Evolutionary conservation across 2,888 invertebrate genomes (phyloP), one percentile per base, ranked within the genome.

Genomic region (Plagodis dolabraria): DNA sequence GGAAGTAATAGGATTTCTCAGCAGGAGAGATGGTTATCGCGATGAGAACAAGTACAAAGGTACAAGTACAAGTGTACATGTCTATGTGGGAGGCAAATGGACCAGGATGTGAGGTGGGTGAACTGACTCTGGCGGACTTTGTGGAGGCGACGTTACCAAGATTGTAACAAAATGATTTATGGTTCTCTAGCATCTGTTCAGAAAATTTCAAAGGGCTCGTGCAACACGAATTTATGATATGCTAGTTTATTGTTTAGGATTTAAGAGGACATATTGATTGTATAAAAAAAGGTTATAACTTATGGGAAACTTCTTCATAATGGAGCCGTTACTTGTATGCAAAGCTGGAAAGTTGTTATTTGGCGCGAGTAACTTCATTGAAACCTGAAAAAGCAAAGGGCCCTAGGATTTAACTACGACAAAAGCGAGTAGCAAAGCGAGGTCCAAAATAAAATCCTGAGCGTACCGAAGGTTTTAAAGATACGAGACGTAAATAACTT

Each of bases 61-160:
- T 4, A 22, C 38, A 64, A 10, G 40, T 10, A 40, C 62, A 67
- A 52, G 52, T 42, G 35, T 50, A 47, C 49, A 73, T 70, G 63
- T 56, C 60, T 51, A 72, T 63, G 86, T 85, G 77, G 86, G 85
- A 69, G 74, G 79, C 62, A 74, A 82, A 80, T 71, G 71, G 79
- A 68, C 76, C 74, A 70, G 79, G 78, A 76, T 64, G 57, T 57
- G 58, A 71, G 65, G 75, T 76, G 71, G 72, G 76, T 75, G 76
- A 72, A 68, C 63, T 64, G 65, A 72, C 69, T 68, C 65, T 68
- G 6, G 44, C 35, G 62, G 72, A 64, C 74, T 6, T n/a, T 69
- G 60, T 57, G 76, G 74, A 51, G 82, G 78, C 76, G 79, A 79
- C 11, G 12, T 9, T 5, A 12, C 9, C 34, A 8, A 6, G 46